Conservation (phyloP, 2,797 vertebrate genomes). For the Scolopax bukidnonensis region DNA sequence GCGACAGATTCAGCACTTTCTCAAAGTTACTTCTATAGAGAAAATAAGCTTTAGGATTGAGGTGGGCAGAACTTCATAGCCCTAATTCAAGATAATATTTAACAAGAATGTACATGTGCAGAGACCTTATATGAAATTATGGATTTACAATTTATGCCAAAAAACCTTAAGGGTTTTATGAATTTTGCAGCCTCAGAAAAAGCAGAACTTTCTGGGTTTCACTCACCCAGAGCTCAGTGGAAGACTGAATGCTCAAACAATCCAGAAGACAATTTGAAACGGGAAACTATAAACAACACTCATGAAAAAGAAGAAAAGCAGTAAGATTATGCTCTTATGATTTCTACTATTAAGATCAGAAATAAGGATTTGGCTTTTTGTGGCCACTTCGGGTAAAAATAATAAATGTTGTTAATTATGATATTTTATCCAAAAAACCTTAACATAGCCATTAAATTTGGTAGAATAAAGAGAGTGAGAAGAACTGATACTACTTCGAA, state of each 20-base stretch:
- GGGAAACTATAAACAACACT: not conserved
- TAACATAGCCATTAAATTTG: not conserved
- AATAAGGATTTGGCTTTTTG: not conserved
- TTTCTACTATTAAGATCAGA: not conserved
- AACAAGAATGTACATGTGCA: not conserved
- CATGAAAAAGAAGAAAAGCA: not conserved
- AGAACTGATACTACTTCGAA: not conserved
- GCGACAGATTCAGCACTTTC: fast-evolving
- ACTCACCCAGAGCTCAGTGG: not conserved
- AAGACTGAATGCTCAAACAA: not conserved
- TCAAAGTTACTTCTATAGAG: not conserved
- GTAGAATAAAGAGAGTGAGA: not conserved
- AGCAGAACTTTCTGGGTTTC: not conserved
- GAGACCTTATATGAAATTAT: not conserved
- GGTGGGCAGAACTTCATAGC: not conserved
- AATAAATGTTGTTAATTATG: not conserved
- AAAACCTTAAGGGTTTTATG: not conserved
- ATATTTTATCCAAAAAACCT: not conserved
- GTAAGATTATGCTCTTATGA: not conserved
- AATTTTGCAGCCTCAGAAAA: not conserved
- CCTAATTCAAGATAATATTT: not conserved
- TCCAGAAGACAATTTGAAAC: not conserved
- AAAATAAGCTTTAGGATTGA: not conserved
- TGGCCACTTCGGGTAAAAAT: not conserved
- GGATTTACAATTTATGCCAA: not conserved